Base-by-base conservation (phyloP, 2,113 vertebrate species). In the Gallinago media region DNA sequence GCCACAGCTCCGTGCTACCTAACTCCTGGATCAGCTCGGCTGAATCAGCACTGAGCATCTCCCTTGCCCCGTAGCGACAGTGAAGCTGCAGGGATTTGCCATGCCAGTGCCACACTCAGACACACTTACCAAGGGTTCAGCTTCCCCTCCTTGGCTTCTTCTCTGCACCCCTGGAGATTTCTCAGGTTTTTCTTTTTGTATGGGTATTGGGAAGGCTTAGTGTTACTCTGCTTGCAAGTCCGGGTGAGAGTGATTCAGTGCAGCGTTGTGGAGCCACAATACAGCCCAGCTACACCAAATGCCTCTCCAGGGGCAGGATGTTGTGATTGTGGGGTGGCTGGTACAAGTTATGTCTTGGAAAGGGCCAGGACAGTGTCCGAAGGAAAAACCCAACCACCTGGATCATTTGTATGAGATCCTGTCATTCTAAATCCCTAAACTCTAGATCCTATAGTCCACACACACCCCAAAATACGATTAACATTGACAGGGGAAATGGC, bases 381-480 rank as follows among this genome's bases (percentile, higher is more conserved):
- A 90, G 34, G 52, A 85, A 86, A 90, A 94, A 90, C 66, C 49
- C 50, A 56, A 20, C 38, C 68, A 67, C 92, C 83, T 92, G 93
- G 80, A 91, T 81, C 86, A 63, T 44, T 92, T 91, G 20, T 31
- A 34, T 13, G 21, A 91, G 20, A 91, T 14, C 34, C 16, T 15
- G 4, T 55, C 8, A 52, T 78, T 92, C 95, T 91, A 92, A 95
- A 75, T 83, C 86, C 72, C 80, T 44, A 68, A 78, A 73, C 0
- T 0, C 44, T 74, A 75, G 44, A 81, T 72, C 47, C 55, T 81
- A 71, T 52, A 55, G 29, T 91, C 29, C 2, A 3, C 2, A 3
- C 26, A 81, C 54, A 44, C 34, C 32, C 86, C 29, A 52, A 89
- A 68, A 31, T 20, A 71, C 1, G 2, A 75, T 83, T 87, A 84